These are phyloP conservation scores for Hydrotaea cyrtoneurina DNA, from an alignment of 2,888 invertebrate genomes.

Conservation along the genomic window DNA sequence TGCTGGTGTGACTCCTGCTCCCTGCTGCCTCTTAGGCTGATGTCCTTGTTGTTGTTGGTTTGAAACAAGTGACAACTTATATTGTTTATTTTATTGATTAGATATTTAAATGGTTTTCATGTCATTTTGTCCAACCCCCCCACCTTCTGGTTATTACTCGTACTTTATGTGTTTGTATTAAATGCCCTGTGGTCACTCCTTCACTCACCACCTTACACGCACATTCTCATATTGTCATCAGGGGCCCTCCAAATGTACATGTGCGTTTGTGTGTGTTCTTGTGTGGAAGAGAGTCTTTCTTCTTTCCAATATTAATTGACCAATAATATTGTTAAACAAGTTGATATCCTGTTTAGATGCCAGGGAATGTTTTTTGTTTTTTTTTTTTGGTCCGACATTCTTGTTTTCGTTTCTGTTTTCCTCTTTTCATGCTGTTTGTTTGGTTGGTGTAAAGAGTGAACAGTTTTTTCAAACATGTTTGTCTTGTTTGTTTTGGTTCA, in stretches of 20 bases:
- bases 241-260: not conserved
- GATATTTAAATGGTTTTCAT: conserved; percentile 67
- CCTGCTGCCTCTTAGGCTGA: not conserved
- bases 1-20: not conserved
- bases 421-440: not conserved
- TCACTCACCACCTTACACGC: not conserved
- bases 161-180: not conserved
- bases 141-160: not conserved
- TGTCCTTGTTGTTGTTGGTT: not conserved
- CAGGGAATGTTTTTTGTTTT: not conserved
- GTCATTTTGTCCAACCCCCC: not conserved
- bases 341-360: conserved; percentile 20
- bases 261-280: not conserved
- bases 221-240: not conserved
- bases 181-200: not conserved
- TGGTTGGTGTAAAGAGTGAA: not conserved
- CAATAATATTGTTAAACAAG: conserved; percentile 44
- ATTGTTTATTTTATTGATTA: conserved; percentile 69
- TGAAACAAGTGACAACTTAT: conserved; percentile 57
- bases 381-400: not conserved
- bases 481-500: not conserved
- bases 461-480: conserved; percentile 15
- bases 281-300: not conserved
- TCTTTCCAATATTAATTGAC: conserved; percentile 30
- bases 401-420: conserved; percentile 13